Evolutionary conservation across 2,113 vertebrate species (phyloP), one percentile per base, ranked within the genome.

Genomic region (Tinamus guttatus): DNA sequence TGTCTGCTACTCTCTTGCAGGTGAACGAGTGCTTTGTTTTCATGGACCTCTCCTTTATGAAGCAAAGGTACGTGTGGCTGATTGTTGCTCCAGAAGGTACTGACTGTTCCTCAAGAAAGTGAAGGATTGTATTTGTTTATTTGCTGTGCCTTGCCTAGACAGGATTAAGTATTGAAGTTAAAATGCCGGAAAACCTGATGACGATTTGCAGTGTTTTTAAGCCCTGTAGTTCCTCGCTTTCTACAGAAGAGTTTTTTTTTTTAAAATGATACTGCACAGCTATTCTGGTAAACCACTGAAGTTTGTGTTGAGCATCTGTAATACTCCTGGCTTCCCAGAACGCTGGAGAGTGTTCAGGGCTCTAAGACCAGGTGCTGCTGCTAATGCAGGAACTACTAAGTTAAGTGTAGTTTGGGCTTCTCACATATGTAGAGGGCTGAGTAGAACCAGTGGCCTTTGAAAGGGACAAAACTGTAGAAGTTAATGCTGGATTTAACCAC

Each of bases 11-110:
- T 93, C 85, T 97, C 83, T 96, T 93, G 5, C 97, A 99, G 99
- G 99, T 98, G 99, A 99, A 98, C 98, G 99, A 97, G 99, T 99
- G 97, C 98, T 99, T 95, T 99, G 99, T 98, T 99, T 99, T 98
- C 99, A 99, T 98, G 99, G 99, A 94, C 99, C 99, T 98, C 99
- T 99, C 97, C 99, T 99, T 73, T 99, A 99, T 94, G 99, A 99
- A 99, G 99, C 99, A 96, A 99, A 99, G 99, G 99, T 99, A 98
- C 22, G 98, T 93, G 80, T 59, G 63, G 43, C 8, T 17, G 69
- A 69, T 93, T 47, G 3, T n/a, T 85, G 65, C 47, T 71, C 81
- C 73, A 71, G 70, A 11, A 3, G 5, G 1, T 34, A 71, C 62
- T 81, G n/a, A 5, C 45, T 63, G 38, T 13, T 76, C 59, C 64